These are phyloP conservation scores for Drosophila mayaguana DNA, from an alignment of 2,888 invertebrate species.

Conservation along the genomic window DNA sequence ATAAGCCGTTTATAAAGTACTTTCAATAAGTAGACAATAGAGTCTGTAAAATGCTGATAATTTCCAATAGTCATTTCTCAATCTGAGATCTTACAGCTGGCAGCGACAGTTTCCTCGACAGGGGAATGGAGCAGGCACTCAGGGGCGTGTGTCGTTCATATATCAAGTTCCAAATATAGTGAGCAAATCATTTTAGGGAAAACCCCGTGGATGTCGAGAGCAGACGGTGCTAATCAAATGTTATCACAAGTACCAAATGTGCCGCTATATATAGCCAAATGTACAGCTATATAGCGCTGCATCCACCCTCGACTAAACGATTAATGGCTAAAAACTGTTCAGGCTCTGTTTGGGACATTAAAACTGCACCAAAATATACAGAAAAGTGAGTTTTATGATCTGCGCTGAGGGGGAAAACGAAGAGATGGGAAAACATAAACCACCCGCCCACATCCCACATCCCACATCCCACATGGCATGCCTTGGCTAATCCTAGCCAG, in stretches of 20 bases:
- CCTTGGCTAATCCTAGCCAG: constrained; percentile 46
- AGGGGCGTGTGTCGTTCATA: constrained; percentile 64
- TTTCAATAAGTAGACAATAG: not conserved
- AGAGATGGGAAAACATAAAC: constrained; percentile 6
- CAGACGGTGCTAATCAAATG: constrained; percentile 57
- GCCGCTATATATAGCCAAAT: constrained; percentile 54
- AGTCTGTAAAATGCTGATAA: not conserved
- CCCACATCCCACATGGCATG: not conserved
- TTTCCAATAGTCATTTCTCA: constrained; percentile 14
- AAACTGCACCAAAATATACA: constrained; percentile 69
- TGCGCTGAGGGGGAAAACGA: not conserved
- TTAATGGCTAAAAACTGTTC: constrained; percentile 52
- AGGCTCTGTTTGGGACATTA: constrained; percentile 55
- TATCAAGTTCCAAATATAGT: constrained; percentile 63
- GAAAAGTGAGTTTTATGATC: constrained; percentile 64
- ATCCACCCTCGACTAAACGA: constrained; percentile 69
- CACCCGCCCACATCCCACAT: not conserved
- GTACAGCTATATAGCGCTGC: constrained; percentile 10
- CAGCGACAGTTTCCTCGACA: not conserved
- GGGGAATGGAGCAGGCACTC: not conserved
- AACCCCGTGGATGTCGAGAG: constrained; percentile 4
- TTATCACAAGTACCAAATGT: constrained; percentile 60
- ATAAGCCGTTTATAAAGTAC: not conserved
- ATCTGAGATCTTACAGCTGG: constrained; percentile 42
- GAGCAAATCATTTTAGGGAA: constrained; percentile 24